Evolutionary conservation across 2,113 vertebrate genomes (phyloP).

Genomic region (Terrapene triunguis): DNA sequence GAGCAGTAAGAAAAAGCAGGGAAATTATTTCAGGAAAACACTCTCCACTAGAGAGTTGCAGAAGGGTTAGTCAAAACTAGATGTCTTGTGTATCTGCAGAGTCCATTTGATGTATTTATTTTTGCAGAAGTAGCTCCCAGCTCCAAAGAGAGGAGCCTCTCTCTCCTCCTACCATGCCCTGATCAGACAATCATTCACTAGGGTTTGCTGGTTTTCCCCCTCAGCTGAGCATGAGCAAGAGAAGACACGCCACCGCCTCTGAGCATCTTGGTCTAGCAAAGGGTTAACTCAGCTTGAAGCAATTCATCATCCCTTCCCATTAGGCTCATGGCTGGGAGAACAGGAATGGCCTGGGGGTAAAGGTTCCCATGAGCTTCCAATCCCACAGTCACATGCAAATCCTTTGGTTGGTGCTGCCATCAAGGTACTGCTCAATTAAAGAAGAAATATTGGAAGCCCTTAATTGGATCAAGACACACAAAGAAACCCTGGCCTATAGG

Average conservation of each 20-base stretch:
- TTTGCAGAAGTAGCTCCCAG: not conserved
- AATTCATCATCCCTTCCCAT: not conserved
- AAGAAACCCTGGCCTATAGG: not conserved
- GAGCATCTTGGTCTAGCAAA: not conserved
- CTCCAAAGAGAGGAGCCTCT: not conserved
- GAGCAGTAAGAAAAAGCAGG: not conserved
- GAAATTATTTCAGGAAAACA: not conserved
- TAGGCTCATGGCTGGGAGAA: not conserved
- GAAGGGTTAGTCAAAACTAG: not conserved
- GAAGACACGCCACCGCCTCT: not conserved
- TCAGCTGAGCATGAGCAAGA: not conserved
- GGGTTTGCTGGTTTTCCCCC: not conserved
- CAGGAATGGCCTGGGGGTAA: not conserved
- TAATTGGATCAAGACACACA: not conserved
- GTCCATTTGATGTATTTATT: not conserved
- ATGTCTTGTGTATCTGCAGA: not conserved
- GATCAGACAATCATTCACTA: not conserved
- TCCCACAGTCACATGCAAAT: not conserved
- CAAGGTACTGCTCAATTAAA: not conserved
- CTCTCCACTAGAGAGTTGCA: not conserved
- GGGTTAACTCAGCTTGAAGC: not conserved
- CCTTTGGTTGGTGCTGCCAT: not conserved
- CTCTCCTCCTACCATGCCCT: not conserved
- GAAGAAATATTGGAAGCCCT: not conserved
- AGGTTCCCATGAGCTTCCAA: not conserved